These are phyloP conservation scores for Nymphalis polychloros DNA, from an alignment of 2,888 invertebrate species.

Conservation along the genomic window DNA sequence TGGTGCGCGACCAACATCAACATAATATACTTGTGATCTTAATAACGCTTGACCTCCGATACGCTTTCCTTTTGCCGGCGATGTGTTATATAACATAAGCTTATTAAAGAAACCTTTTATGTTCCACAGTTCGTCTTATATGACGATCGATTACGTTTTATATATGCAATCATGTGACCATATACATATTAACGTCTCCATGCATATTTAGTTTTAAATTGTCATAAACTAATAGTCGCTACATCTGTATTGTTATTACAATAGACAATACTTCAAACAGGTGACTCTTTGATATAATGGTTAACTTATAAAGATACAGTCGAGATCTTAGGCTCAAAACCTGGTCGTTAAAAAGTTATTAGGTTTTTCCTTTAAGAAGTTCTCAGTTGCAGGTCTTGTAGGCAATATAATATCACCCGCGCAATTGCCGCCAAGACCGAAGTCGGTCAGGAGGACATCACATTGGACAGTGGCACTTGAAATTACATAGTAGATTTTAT, in stretches of 20 bases:
- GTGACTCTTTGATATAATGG: too few relatives aligned
- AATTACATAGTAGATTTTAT: too few relatives aligned
- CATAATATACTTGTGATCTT: constrained; percentile 20
- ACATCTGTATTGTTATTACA: neutral
- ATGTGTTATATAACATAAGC: constrained; percentile 43
- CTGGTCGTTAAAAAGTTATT: too few relatives aligned
- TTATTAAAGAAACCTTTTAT: constrained; percentile 43
- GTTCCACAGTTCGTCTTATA: constrained; percentile 25
- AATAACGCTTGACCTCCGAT: constrained; percentile 48
- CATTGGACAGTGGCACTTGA: too few relatives aligned
- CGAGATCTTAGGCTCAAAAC: too few relatives aligned
- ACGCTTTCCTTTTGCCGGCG: constrained; percentile 44
- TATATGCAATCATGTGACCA: constrained; percentile 34
- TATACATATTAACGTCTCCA: constrained; percentile 11
- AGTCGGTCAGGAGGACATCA: too few relatives aligned
- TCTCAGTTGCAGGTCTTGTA: too few relatives aligned
- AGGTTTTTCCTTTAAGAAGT: too few relatives aligned
- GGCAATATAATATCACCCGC: too few relatives aligned
- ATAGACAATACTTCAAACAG: neutral
- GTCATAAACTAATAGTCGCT: neutral
- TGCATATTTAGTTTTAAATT: neutral
- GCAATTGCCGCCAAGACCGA: too few relatives aligned
- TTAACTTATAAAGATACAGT: too few relatives aligned
- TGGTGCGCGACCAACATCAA: constrained; percentile 23
- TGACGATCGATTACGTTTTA: constrained; percentile 35